These are phyloP conservation scores for Drosophila aff. DNA, from an alignment of 1,140 invertebrate species.

Conservation along the genomic window DNA sequence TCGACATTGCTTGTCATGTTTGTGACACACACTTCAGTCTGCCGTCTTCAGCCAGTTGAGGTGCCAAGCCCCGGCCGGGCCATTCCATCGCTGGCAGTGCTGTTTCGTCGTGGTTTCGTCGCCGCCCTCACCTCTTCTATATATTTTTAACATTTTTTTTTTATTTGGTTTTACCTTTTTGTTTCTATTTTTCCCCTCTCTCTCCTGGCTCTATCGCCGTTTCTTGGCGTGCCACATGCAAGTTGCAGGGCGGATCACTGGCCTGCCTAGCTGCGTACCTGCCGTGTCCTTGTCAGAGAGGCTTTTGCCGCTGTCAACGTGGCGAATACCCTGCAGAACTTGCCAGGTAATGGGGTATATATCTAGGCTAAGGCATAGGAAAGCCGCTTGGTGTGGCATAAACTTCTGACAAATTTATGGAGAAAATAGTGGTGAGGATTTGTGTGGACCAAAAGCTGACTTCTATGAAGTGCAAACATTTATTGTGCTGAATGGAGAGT, in stretches of 20 bases:
- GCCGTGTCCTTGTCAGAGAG: conserved; percentile 72
- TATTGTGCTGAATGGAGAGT: not conserved
- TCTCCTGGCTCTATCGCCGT: not conserved
- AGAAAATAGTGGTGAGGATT: not conserved
- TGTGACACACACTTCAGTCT: conserved; percentile 80
- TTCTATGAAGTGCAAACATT: not conserved
- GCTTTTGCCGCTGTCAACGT: conserved; percentile 58
- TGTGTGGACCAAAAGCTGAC: too few relatives aligned
- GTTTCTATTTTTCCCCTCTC: not conserved
- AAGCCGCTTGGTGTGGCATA: not conserved
- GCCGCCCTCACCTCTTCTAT: not conserved
- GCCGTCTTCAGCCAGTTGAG: conserved; percentile 47
- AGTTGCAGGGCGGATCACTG: conserved; percentile 37
- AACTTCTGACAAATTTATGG: not conserved
- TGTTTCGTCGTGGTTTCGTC: conserved; percentile 47
- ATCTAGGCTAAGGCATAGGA: not conserved
- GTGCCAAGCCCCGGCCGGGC: conserved; percentile 41
- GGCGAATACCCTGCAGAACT: conserved; percentile 29
- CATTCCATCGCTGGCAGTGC: conserved; percentile 16
- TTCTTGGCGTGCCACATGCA: conserved; percentile 65
- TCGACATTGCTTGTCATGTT: conserved; percentile 79
- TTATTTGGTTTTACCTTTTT: conserved; percentile 23
- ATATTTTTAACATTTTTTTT: conserved; percentile 27
- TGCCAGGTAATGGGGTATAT: conserved; percentile 11
- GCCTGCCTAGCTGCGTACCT: conserved; percentile 38